phyloP scores from a whole-genome alignment of 2,888 invertebrate species.

The Resseliella maxima region DNA sequence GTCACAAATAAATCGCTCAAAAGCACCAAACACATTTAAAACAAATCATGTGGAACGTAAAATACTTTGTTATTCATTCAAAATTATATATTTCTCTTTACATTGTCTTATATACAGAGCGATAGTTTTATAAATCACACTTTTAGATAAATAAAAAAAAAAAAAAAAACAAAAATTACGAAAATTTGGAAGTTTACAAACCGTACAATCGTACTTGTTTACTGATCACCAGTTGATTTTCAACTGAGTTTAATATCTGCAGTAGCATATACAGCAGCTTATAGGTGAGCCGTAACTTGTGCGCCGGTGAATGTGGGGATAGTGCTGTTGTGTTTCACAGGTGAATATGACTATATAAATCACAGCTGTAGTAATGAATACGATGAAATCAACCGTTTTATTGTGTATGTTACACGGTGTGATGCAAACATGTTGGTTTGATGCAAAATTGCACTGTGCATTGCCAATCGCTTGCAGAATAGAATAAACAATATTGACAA shows the following conservation, averaged over 20 bases:
- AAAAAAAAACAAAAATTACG: neutral
- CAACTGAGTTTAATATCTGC: neutral
- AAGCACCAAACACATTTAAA: neutral
- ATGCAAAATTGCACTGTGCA: neutral
- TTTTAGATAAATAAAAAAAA: too few relatives aligned
- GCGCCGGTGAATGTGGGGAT: constrained; percentile 38
- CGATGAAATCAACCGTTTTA: neutral
- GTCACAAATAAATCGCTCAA: neutral
- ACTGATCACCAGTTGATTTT: neutral
- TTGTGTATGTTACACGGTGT: neutral
- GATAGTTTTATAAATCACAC: neutral
- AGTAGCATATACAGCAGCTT: neutral
- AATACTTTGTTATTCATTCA: neutral
- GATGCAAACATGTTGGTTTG: neutral
- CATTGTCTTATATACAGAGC: neutral
- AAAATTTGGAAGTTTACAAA: neutral
- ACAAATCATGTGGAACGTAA: neutral
- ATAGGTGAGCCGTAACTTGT: constrained; percentile 7
- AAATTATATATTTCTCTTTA: neutral
- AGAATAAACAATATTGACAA: neutral
- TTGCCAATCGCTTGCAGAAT: neutral
- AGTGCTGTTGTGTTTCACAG: neutral
- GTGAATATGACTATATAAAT: neutral
- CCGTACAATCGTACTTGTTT: neutral
- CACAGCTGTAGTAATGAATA: neutral